Base-by-base conservation (phyloP, 2,113 vertebrate species). In the Tinamus guttatus region DNA sequence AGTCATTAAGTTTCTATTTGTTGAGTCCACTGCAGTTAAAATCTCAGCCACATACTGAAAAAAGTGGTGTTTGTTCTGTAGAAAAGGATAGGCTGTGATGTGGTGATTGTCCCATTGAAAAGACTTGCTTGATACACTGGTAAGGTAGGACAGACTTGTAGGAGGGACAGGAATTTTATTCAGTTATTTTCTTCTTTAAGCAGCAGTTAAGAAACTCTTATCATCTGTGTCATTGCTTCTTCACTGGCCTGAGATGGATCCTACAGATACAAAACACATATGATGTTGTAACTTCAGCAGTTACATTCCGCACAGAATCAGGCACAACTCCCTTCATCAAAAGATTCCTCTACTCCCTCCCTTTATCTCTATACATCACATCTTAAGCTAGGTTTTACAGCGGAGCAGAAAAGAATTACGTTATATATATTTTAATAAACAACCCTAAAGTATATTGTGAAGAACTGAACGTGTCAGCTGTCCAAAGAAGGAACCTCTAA, bases 181-280 rank as follows among this genome's bases (percentile, higher is more conserved):
- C 92, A 89, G 96, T 84, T 81, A 74, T 7, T 52, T 73, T 92
- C 65, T 86, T 45, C 69, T 60, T 71, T 65, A 19, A 67, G 85
- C 93, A 81, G 90, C 19, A 87, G 98, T 98, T 99, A 99, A 67
- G 99, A 99, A 79, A 99, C 99, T 81, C 99, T 97, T 96, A 99
- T 99, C 98, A 99, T 99, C 98, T 99, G 99, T 96, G 98, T 98
- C 98, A 99, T 99, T 3, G 98, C 98, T 93, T 99, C 99, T 65
- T 99, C 99, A 45, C 98, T 98, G 60, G 97, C 92, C 96, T 99
- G 99, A 86, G 95, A 87, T n/a, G 98, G 97, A 76, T 99, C 99
- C 98, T 99, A 97, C 52, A 93, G 85, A 86, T 59, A 97, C 52
- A 97, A 95, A 92, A 81, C 8, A 88, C 84, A 54, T 13, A 49